Conservation (phyloP, 2,888 invertebrate species). For the Noctuana brunneofusca region DNA sequence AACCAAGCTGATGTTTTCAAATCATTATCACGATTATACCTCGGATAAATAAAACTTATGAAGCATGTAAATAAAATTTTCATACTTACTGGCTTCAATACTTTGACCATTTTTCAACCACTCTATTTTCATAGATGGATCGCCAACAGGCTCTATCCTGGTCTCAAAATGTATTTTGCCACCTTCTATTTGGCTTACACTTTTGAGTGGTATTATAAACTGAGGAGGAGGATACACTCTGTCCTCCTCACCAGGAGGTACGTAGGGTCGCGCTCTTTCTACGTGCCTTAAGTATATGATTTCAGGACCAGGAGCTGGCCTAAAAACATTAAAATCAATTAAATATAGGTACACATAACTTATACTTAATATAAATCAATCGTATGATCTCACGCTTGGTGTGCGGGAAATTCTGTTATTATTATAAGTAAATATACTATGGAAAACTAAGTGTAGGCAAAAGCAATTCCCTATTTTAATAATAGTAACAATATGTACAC, state of each 20-base stretch:
- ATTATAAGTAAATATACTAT: too few species aligned
- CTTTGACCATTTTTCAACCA: slow-evolving; percentile 97
- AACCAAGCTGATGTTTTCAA: too few species aligned
- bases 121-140: slow-evolving; percentile 97
- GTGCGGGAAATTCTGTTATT: too few species aligned
- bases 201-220: slow-evolving; percentile 94
- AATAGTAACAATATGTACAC: too few species aligned
- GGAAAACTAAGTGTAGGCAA: too few species aligned
- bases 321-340: slow-evolving; percentile 50
- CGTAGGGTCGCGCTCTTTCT: slow-evolving; percentile 92
- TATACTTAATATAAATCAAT: not conserved
- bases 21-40: too few species aligned
- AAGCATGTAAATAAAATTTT: not conserved
- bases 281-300: slow-evolving; percentile 96
- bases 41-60: too few species aligned
- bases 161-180: slow-evolving; percentile 98
- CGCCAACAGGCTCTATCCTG: slow-evolving; percentile 97
- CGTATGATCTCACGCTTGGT: too few species aligned
- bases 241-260: slow-evolving; percentile 92
- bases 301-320: slow-evolving; percentile 95
- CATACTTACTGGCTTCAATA: slow-evolving; percentile 92
- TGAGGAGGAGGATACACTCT: slow-evolving; percentile 94
- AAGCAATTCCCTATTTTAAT: too few species aligned
- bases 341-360: not conserved
- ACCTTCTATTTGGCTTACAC: slow-evolving; percentile 93